Evolutionary conservation across 2,888 invertebrate genomes (phyloP).

Genomic region (Drosophila atripex): DNA sequence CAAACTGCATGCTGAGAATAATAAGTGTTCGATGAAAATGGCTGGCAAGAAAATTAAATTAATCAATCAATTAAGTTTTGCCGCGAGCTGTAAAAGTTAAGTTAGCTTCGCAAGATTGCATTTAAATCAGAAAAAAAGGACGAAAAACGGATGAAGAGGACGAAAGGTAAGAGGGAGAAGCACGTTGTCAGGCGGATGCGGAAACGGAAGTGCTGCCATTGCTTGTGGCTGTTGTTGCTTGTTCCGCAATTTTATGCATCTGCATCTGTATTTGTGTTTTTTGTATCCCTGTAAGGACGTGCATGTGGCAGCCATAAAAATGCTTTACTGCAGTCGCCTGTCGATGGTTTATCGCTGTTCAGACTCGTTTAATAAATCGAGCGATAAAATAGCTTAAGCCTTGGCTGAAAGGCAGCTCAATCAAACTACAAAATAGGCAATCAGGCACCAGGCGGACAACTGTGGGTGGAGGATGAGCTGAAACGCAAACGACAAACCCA

Average conservation of each 20-base stretch:
- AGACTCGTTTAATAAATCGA: constrained; percentile 49
- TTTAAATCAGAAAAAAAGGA: constrained; percentile 16
- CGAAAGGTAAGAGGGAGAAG: background rate
- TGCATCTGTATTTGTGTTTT: constrained; percentile 8
- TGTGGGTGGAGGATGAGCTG: background rate
- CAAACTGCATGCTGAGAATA: constrained; percentile 9
- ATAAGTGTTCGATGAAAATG: background rate
- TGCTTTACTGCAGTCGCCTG: constrained; percentile 45
- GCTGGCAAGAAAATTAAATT: background rate
- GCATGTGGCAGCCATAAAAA: constrained; percentile 38
- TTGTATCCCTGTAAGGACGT: constrained; percentile 3
- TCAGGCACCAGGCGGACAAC: constrained; percentile 5
- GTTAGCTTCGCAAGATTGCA: background rate
- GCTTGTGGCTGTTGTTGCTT: constrained; percentile 40
- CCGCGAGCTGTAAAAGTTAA: background rate
- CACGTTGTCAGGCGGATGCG: constrained; percentile 36
- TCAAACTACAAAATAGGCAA: constrained; percentile 45
- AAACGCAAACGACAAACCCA: constrained; percentile 26
- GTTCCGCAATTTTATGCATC: constrained; percentile 7
- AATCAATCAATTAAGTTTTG: constrained; percentile 1
- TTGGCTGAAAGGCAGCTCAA: constrained; percentile 42
- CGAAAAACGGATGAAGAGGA: background rate
- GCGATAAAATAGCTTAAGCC: constrained; percentile 43
- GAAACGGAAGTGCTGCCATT: constrained; percentile 50
- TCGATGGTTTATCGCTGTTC: constrained; percentile 43